Percentiles rank a stretch among this genome's conserved stretches.
Evolutionary conservation across 1,140 invertebrate species (phyloP).

Genomic region (Ylistrum balloti): DNA sequence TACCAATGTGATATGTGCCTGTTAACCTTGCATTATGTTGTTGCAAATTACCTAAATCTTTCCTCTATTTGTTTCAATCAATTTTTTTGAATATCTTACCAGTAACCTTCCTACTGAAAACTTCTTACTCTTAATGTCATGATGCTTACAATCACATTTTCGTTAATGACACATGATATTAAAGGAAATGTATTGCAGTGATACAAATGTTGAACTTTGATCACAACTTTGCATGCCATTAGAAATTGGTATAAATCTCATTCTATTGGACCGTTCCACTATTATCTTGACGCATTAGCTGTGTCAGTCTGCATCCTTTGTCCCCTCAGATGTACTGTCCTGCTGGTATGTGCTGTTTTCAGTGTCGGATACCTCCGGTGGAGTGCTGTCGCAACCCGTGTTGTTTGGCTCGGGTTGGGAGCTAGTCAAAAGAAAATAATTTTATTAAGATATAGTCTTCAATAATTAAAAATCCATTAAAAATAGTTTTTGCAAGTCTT

Average conservation of each 20-base stretch:
- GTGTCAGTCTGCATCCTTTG: background rate
- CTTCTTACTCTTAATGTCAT: no score
- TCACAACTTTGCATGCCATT: background rate
- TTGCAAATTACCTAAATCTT: no score
- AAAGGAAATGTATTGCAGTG: background rate
- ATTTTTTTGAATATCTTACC: no score
- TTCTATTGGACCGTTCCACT: background rate
- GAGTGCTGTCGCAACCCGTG: constrained; percentile 2
- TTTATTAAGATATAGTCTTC: no score
- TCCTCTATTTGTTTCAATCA: no score
- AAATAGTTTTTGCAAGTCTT: no score
- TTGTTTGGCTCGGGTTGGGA: background rate
- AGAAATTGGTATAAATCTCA: background rate
- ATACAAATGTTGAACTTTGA: background rate
- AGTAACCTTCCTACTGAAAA: no score
- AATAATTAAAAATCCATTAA: no score
- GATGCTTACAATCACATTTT: no score
- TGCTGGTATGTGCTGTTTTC: background rate
- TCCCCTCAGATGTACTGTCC: background rate
- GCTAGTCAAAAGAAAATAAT: background rate
- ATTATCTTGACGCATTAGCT: no score
- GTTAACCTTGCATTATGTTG: no score
- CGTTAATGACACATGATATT: background rate
- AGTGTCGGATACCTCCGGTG: constrained; percentile 19
- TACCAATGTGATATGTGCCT: no score